phyloP scores from a whole-genome alignment of 2,888 invertebrate species.

The Lomographa bimaculata region DNA sequence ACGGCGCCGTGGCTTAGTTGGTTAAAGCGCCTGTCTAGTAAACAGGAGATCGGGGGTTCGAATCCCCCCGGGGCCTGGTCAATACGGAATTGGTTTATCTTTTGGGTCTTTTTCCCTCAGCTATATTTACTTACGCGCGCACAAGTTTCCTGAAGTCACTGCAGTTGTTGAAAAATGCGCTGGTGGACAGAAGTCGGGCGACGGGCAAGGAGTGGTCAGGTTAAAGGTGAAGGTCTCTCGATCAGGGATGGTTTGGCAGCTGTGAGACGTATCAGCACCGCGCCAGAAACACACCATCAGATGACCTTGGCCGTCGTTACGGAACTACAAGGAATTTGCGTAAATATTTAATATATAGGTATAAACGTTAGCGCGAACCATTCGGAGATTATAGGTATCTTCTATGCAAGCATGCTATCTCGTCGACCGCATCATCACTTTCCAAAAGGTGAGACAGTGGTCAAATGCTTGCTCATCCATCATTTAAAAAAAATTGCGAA shows the following conservation, averaged over 20 bases:
- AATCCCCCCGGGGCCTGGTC: slow-evolving; percentile 81
- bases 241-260: slow-evolving; percentile 74
- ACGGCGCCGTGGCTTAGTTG: slow-evolving; percentile 83
- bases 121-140: slow-evolving; percentile 80
- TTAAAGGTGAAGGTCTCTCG: slow-evolving; percentile 72
- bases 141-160: slow-evolving; percentile 76
- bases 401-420: too few species aligned
- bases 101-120: slow-evolving; percentile 21
- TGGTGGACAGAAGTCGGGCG: slow-evolving; percentile 76
- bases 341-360: too few species aligned
- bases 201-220: slow-evolving; percentile 73
- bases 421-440: too few species aligned
- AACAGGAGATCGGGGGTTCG: slow-evolving; percentile 84
- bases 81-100: slow-evolving; percentile 14
- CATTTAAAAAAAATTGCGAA: too few species aligned
- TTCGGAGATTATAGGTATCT: too few species aligned
- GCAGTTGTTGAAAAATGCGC: slow-evolving; percentile 78
- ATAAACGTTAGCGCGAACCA: too few species aligned
- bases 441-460: too few species aligned
- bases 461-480: too few species aligned
- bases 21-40: slow-evolving; percentile 84
- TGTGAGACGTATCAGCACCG: slow-evolving; percentile 65
- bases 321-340: slow-evolving; percentile 64
- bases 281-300: slow-evolving; percentile 85
- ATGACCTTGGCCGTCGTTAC: slow-evolving; percentile 78